phyloP scores from a whole-genome alignment of 2,888 invertebrate species.

The Sarcophaga variegata region DNA sequence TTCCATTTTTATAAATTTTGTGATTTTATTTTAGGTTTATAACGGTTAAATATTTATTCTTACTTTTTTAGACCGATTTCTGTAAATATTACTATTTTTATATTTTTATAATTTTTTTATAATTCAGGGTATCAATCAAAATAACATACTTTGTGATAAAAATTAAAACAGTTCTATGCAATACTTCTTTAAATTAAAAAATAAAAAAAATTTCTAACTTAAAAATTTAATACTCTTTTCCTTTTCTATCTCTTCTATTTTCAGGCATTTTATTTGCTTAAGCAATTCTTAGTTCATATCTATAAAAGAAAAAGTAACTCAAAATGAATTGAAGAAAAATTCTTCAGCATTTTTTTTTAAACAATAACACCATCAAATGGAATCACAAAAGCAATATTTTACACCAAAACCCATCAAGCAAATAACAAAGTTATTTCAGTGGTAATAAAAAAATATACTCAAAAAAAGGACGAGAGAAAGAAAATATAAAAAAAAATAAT shows the following conservation, averaged over 20 bases:
- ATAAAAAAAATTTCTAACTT: no score
- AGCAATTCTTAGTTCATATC: background rate
- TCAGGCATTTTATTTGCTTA: background rate
- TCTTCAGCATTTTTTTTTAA: background rate
- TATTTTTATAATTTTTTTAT: no score
- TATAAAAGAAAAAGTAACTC: background rate
- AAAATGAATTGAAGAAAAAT: background rate
- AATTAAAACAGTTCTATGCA: no score
- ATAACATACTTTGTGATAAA: no score
- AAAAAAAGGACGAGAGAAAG: background rate
- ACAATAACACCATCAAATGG: constrained; percentile 61
- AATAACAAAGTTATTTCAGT: constrained; percentile 52
- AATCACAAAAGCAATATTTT: constrained; percentile 66
- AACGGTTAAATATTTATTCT: no score
- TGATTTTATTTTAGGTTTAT: no score
- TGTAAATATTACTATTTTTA: no score
- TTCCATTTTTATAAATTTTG: no score
- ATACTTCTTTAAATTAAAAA: no score
- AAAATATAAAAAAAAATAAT: background rate
- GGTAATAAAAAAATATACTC: constrained; percentile 19
- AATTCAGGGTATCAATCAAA: no score
- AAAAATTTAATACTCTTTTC: no score
- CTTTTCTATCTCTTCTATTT: background rate
- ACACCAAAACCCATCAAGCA: constrained; percentile 45
- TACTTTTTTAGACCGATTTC: no score